These are phyloP conservation scores for Bruchidius siliquastri DNA, from an alignment of 2,888 invertebrate species.

Conservation along the genomic window DNA sequence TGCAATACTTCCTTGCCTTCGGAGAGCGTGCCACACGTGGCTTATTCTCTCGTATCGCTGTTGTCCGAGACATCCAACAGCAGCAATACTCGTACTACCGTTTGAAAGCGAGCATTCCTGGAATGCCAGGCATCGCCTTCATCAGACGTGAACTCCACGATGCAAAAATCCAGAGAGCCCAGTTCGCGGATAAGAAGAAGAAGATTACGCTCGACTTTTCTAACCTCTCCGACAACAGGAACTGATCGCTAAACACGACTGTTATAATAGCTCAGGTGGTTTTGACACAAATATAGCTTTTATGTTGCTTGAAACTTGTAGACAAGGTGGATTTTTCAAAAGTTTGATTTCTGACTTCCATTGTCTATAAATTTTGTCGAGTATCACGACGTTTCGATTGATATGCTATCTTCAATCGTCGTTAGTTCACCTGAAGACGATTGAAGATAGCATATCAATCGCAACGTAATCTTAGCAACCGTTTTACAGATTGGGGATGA, in stretches of 20 bases:
- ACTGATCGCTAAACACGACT: neutral
- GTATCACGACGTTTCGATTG: too few species aligned
- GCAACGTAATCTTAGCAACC: too few species aligned
- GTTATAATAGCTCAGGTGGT: neutral
- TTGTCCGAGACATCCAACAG: neutral
- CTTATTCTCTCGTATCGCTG: neutral
- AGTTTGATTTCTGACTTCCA: too few species aligned
- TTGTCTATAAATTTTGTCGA: too few species aligned
- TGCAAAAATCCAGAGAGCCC: neutral
- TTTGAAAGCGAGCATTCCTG: neutral
- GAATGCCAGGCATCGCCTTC: neutral
- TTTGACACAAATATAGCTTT: too few species aligned
- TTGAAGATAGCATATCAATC: too few species aligned
- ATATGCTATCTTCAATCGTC: too few species aligned
- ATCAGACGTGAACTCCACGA: neutral
- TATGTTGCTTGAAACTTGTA: too few species aligned
- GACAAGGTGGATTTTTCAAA: too few species aligned
- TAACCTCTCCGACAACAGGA: neutral
- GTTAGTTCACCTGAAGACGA: too few species aligned
- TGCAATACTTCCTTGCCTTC: too few species aligned
- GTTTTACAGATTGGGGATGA: too few species aligned
- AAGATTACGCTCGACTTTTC: neutral
- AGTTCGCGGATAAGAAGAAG: neutral
- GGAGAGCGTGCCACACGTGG: neutral
- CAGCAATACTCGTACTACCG: neutral